Evolutionary conservation across 2,888 invertebrate genomes (phyloP).

Genomic region (Callyntrura guangdongensis): DNA sequence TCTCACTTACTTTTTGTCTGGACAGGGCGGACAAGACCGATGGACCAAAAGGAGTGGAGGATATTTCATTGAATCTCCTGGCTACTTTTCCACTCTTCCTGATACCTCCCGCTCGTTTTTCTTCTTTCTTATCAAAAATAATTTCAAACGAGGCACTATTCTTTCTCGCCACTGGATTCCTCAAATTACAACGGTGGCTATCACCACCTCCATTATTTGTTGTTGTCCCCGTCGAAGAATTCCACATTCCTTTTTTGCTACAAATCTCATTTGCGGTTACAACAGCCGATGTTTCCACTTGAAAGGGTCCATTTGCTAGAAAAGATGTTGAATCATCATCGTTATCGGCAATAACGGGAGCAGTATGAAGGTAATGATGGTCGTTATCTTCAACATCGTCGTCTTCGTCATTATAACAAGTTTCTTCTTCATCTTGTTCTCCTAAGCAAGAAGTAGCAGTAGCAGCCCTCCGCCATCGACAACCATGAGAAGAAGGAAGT

Average conservation of each 20-base stretch:
- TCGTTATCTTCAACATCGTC: conserved; percentile 48
- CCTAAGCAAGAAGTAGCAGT: background rate
- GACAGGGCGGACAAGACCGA: conserved; percentile 15
- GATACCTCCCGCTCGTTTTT: conserved; percentile 18
- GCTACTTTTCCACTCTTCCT: background rate
- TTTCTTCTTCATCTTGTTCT: conserved; percentile 11
- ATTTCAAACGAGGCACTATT: conserved; percentile 55
- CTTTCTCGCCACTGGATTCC: conserved; percentile 31
- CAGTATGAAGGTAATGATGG: conserved; percentile 35
- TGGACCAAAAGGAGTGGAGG: conserved; percentile 17
- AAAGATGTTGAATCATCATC: conserved; percentile 31
- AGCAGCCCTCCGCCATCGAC: no score
- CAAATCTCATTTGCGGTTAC: conserved; percentile 44
- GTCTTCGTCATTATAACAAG: conserved; percentile 34
- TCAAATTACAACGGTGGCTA: background rate
- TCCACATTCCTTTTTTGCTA: background rate
- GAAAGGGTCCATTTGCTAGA: conserved; percentile 5
- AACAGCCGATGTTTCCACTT: conserved; percentile 8
- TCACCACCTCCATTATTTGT: background rate
- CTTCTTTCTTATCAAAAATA: conserved; percentile 37
- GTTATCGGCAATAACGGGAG: background rate
- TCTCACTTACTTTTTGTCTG: conserved; percentile 39
- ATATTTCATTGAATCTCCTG: background rate
- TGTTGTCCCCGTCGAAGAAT: conserved; percentile 1
- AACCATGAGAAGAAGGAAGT: background rate